phyloP scores from a whole-genome alignment of 2,888 invertebrate species.

The Cataglyphis altisquamis region DNA sequence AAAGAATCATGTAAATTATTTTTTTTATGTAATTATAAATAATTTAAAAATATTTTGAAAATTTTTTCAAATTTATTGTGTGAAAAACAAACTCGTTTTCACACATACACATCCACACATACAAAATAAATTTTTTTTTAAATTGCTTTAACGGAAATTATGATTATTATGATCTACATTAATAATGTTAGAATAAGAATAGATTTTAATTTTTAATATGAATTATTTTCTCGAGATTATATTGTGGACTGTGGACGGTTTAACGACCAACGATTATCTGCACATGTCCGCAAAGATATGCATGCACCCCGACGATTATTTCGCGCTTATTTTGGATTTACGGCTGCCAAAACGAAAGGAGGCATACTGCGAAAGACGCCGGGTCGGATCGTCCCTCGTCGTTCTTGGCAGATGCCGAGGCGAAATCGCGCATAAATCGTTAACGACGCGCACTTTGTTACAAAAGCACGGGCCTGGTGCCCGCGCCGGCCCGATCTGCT shows the following conservation, averaged over 20 bases:
- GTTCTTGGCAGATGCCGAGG: constrained; percentile 66
- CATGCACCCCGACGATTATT: constrained; percentile 14
- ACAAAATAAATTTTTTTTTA: background rate
- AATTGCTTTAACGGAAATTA: background rate
- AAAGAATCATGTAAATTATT: background rate
- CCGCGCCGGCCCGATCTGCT: constrained; percentile 47
- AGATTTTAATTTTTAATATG: background rate
- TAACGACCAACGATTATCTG: background rate
- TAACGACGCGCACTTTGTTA: constrained; percentile 81
- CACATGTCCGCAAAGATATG: background rate
- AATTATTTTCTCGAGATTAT: background rate
- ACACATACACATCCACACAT: background rate
- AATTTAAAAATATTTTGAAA: background rate
- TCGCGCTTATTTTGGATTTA: constrained; percentile 44
- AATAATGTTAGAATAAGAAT: background rate
- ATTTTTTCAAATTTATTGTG: background rate
- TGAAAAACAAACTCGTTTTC: background rate
- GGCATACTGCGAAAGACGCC: constrained; percentile 32
- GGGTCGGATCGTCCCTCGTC: constrained; percentile 37
- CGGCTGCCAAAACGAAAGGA: constrained; percentile 60
- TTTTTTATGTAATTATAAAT: background rate
- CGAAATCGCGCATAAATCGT: constrained; percentile 82
- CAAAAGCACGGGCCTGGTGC: constrained; percentile 67
- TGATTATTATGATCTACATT: background rate
- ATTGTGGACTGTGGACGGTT: background rate